Conservation (phyloP, 2,113 vertebrate species). For the Plectropomus leopardus region DNA sequence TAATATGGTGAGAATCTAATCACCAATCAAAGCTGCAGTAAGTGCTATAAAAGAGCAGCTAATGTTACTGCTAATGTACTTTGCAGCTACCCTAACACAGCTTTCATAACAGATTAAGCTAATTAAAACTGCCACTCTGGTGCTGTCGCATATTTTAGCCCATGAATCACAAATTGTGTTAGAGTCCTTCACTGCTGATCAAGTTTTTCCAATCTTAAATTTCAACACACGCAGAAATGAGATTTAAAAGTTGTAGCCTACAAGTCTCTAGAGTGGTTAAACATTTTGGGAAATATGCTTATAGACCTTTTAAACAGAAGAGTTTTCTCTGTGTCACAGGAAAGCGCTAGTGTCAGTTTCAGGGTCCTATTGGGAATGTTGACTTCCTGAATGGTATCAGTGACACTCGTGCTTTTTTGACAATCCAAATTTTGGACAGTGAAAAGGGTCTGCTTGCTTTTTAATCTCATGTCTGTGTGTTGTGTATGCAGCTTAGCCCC, state of each 20-base stretch:
- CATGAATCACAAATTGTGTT: background rate
- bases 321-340: background rate
- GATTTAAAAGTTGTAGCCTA: background rate
- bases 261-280: background rate
- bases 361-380: too few species aligned
- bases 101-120: background rate
- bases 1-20: background rate
- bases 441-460: too few species aligned
- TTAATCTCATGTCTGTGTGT: too few species aligned
- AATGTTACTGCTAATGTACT: background rate
- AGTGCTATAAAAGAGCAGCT: background rate
- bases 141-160: background rate
- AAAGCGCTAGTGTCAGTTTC: background rate
- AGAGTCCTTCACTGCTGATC: background rate
- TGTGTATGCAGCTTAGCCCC: too few species aligned
- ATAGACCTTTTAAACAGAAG: background rate
- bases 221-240: background rate
- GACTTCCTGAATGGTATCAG: too few species aligned
- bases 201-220: background rate
- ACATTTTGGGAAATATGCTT: background rate
- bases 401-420: too few species aligned
- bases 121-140: background rate
- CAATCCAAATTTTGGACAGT: too few species aligned
- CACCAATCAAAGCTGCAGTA: background rate
- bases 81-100: background rate